Evolutionary conservation across 2,113 vertebrate genomes (phyloP), one percentile per base, ranked within the genome.

Genomic region (Galbula dea): DNA sequence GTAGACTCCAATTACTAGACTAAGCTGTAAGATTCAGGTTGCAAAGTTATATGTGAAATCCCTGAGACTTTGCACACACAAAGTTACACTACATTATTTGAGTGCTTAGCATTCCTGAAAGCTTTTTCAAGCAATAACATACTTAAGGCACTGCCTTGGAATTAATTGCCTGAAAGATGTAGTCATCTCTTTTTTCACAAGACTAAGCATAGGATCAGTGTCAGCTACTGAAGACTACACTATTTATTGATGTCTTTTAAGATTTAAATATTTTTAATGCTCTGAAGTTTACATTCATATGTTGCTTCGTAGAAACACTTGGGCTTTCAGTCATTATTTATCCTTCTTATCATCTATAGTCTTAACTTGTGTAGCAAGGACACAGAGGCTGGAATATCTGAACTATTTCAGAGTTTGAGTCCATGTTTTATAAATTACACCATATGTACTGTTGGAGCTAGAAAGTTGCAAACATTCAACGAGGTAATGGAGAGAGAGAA

Each of bases 71-170:
- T 93, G 72, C 15, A 49, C 27, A 86, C 22, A 90, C 20, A 32
- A 36, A 29, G 62, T 51, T 87, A 88, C 8, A n/a, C 10, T 46
- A 73, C 32, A 55, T 73, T 57, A 46, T 87, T 83, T 26, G 20
- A 91, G 66, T n/a, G 68, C 32, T 68, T 82, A 41, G 72, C 8
- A 23, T 51, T 61, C 84, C 29, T 72, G 41, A 88, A 83, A 81
- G 22, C 10, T n/a, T 82, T 96, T 89, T 76, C 26, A 75, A 78
- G 29, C 15, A 87, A 68, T 65, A 12, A 11, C 29, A 29, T 55
- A 49, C 90, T 95, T 93, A 92, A 94, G 58, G n/a, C 16, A 71
- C 13, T 91, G 67, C 20, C 15, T 15, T 89, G 32, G 67, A 93
- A 85, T 88, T 94, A 94, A 90, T 87, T 90, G 69, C 41, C 24